These are phyloP conservation scores for Dasyprocta punctata DNA, from an alignment of 2,113 vertebrate genomes.

Conservation along the genomic window DNA sequence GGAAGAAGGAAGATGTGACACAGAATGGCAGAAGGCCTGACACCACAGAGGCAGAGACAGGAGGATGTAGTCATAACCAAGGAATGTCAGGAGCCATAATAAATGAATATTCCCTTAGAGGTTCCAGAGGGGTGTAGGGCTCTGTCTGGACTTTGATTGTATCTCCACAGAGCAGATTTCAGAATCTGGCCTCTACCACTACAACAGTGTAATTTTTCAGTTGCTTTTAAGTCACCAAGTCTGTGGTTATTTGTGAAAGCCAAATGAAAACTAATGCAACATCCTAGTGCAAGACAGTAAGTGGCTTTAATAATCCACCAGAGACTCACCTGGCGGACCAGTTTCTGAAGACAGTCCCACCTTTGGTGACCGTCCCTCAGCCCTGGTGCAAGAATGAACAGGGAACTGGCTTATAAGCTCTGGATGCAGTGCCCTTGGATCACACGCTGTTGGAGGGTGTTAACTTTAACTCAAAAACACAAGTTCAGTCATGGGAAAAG, in stretches of 20 bases:
- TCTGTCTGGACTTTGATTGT: background rate
- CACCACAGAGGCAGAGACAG: background rate
- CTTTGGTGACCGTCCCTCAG: background rate
- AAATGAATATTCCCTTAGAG: background rate
- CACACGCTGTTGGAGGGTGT: background rate
- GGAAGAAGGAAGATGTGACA: background rate
- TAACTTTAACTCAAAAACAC: background rate
- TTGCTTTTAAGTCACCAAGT: background rate
- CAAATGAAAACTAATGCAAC: background rate
- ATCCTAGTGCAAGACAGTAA: background rate
- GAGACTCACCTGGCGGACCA: background rate
- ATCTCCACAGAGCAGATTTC: background rate
- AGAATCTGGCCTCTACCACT: background rate
- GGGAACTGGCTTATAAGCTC: background rate
- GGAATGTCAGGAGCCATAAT: background rate
- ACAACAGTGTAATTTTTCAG: background rate
- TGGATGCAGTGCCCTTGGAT: background rate
- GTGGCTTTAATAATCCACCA: background rate
- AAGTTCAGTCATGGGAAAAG: background rate
- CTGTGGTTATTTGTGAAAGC: background rate
- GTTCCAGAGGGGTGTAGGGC: background rate
- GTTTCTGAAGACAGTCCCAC: background rate
- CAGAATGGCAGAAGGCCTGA: background rate
- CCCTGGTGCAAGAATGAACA: background rate
- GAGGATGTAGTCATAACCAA: background rate